Base-by-base conservation (phyloP, 2,888 invertebrate species). In the Netelia virgata region DNA sequence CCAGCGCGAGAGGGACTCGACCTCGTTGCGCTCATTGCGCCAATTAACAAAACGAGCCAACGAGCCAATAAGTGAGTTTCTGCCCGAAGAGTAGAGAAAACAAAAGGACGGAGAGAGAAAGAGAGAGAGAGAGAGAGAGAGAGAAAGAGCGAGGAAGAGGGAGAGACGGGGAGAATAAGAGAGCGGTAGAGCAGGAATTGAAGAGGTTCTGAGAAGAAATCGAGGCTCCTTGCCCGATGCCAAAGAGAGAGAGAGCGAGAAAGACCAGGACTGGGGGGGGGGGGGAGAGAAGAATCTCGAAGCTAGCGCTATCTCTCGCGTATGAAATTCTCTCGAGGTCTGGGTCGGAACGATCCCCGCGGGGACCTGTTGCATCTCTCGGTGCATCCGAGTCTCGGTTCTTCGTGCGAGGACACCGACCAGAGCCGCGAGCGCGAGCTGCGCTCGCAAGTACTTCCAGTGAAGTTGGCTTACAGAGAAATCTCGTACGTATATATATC, bases 21-120 rank as follows among this genome's bases (percentile, higher is more conserved):
- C 90, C 90, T 91, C 90, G 90, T 92, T 92, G 90, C 88, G 91
- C 90, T 91, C 90, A 87, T 92, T 91, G 89, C 86, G 90, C 89
- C 91, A 92, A 92, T 92, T 92, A 92, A 87, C 83, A 87, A 86
- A 82, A 77, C 72, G 82, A 81, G 68, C 81, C 78, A 70, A 61
- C 70, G 70, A 70, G 61, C 63, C 63, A 41, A 16, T 50, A 68
- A n/a, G 57, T 36, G 53, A 63, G 14, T 64, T 73, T 63, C 55
- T 57, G 16, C 69, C 20, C 78, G 85, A 85, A 64, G 77, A 86
- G 87, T 73, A 84, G 86, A 88, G 85, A 88, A 90, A 88, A 90
- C 89, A 89, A 89, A 90, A 89, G 89, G 84, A 83, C 66, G 43
- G 74, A 20, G 69, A 55, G 76, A 63, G 73, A 43, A 64, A 81